Evolutionary conservation across 2,797 vertebrate species (phyloP).

Genomic region (Antrozous pallidus): DNA sequence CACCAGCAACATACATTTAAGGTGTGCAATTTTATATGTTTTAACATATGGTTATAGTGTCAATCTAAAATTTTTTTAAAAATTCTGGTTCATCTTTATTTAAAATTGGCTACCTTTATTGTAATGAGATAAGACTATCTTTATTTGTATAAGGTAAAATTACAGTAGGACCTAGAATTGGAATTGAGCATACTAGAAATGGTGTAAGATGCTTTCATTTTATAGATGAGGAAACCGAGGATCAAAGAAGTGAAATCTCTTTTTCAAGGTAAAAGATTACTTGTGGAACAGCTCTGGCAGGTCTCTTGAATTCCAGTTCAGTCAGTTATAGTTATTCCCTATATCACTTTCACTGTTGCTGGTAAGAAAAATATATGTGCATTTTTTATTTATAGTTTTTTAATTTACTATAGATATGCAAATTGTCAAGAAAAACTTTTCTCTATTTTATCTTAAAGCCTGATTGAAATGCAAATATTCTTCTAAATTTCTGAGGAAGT

Average conservation of each 20-base stretch:
- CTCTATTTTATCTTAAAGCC: not conserved
- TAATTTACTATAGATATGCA: not conserved
- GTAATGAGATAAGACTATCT: not conserved
- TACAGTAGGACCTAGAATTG: not conserved
- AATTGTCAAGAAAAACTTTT: not conserved
- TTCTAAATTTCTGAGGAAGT: not conserved
- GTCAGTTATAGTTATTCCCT: not conserved
- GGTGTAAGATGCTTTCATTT: not conserved
- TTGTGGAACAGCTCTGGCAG: not conserved
- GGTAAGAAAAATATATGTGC: not conserved
- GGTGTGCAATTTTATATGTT: not conserved
- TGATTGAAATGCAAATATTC: not conserved
- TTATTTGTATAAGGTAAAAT: not conserved
- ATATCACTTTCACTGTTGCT: not conserved
- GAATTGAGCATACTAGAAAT: not conserved
- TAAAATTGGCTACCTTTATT: not conserved
- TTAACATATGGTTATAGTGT: not conserved
- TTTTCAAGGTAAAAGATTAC: not conserved
- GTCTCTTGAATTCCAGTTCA: not conserved
- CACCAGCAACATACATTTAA: not conserved
- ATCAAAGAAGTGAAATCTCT: not conserved
- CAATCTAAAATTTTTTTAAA: not conserved
- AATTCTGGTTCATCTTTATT: not conserved
- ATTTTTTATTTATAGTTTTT: not conserved
- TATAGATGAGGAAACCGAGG: not conserved